Evolutionary conservation across 2,797 vertebrate species (phyloP), one percentile per base, ranked within the genome.

Genomic region (Myotis pilosus): DNA sequence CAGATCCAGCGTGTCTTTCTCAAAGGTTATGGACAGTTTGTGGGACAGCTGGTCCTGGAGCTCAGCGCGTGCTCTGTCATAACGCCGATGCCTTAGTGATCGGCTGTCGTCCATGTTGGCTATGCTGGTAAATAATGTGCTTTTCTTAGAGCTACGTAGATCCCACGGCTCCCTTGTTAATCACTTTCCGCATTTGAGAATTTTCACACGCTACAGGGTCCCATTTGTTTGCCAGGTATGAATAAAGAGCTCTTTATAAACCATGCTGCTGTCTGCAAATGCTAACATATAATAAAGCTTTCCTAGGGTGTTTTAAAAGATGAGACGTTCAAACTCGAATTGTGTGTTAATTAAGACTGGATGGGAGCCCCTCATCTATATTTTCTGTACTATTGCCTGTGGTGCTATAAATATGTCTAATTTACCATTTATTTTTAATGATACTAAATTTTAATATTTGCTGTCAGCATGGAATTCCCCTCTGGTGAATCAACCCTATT

Each of bases 361-460:
- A 85, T 88, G 74, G 69, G 81, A 88, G 23, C 16, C 53, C 53
- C 53, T 36, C 33, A 80, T 33, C 62, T 75, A 38, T 23, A 64
- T 80, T 64, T 76, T 86, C 87, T 72, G 25, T 41, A 92, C 49
- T 47, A 51, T 49, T 91, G 79, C 74, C 76, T 71, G 51, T 89
- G 5, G 6, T 89, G 71, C n/a, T 51, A 95, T 88, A 96, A 95
- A 78, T 66, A 82, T 53, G 79, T 92, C 78, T 79, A 94, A 92
- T 91, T 89, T 89, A 86, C 78, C 94, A 90, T 92, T 96, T 93
- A 94, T 17, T 96, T 97, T 95, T 91, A 97, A 91, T 92, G 68
- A 93, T 47, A 92, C 78, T 95, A 95, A 91, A 97, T 95, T 83
- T 93, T 96, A 94, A 68, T 97, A 96, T 94, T 97, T 97, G 55